Base-by-base conservation (phyloP, 2,888 invertebrate genomes). In the Polia nebulosa region DNA sequence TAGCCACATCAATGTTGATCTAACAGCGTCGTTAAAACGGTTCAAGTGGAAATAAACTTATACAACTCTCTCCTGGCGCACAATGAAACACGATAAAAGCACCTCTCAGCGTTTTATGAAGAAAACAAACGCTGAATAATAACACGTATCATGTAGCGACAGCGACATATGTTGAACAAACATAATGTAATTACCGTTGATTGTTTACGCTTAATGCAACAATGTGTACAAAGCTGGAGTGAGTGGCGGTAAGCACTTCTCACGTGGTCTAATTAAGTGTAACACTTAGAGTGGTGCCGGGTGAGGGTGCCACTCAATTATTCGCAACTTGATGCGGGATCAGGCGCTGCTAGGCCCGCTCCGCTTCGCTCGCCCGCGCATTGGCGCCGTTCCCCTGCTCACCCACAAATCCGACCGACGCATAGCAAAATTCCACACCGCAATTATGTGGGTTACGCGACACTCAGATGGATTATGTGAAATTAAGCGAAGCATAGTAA, bases 261-360 rank as follows among this genome's bases (percentile, higher is more conserved):
- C 93, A 91, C 91, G 91, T 93, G 91, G 91, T 90, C 91, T 94
- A 93, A 94, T 94, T 94, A 94, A 93, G 93, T 89, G 91, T 87
- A 88, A 91, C 91, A 91, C 93, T 93, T 91, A 91, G 86, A 86
- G 87, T 82, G 86, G 82, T 82, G 88, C 88, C 80, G 89, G 85
- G 88, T 72, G 88, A 86, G 91, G 91, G 89, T 84, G 88, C 88
- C 89, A 89, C 93, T 94, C 91, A 93, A 95, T 95, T 95, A 95
- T 93, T 91, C 90, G 92, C 89, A 90, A 92, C 91, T 89, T 84
- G 93, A 94, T 94, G 94, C 94, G 91, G 86, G 93, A 92, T 93
- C 95, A 94, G 94, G 64, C 64, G 65, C 69, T 20, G 51, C 69
- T 68, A 65, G 55, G 52, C 58, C 64, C 52, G 69, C 60, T 69